phyloP scores from a whole-genome alignment of 2,113 vertebrate genomes.

The Tragelaphus strepsiceros region DNA sequence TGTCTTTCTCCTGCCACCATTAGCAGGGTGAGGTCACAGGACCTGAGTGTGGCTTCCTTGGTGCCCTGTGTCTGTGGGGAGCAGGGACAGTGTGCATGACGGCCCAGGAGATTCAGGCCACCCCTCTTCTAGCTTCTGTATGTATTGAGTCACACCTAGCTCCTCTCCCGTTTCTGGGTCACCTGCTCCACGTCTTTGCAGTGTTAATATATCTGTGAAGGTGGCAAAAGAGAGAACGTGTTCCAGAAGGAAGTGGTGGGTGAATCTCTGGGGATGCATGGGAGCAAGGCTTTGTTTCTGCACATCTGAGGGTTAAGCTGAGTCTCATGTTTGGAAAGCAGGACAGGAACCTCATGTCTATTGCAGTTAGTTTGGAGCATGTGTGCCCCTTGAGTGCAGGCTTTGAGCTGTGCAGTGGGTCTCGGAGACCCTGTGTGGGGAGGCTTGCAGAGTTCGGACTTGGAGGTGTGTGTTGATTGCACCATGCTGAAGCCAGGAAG shows the following conservation, averaged over 20 bases:
- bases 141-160: neutral
- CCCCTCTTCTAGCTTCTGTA: neutral
- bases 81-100: neutral
- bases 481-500: neutral
- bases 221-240: neutral
- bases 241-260: neutral
- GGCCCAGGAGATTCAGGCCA: fast-evolving
- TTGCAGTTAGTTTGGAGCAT: neutral
- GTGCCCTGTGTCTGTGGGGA: neutral
- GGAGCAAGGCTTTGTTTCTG: neutral
- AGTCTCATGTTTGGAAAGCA: neutral
- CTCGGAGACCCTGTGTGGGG: neutral
- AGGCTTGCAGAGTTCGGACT: neutral
- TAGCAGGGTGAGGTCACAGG: neutral
- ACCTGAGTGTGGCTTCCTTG: neutral
- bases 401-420: neutral
- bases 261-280: neutral
- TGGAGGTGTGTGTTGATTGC: neutral
- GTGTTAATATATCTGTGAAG: neutral
- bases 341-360: neutral
- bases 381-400: neutral
- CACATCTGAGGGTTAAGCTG: neutral
- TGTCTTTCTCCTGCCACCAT: neutral
- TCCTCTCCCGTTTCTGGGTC: neutral
- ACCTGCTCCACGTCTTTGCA: neutral